A percentile compares a stretch with the other conserved stretches of the same genome.
Evolutionary conservation across 2,888 invertebrate genomes (phyloP).

Genomic region (Catocala fraxini): DNA sequence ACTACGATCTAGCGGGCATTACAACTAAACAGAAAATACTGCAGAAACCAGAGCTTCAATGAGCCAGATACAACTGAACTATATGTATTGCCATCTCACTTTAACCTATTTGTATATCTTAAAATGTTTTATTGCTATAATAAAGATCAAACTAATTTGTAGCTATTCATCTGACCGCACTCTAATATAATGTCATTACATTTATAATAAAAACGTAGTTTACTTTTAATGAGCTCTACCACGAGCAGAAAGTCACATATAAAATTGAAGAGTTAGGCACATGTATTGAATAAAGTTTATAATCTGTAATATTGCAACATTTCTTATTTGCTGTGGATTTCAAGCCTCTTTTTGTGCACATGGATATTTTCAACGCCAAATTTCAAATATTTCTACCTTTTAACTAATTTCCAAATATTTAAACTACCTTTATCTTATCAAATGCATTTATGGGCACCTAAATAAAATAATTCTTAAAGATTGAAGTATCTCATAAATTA

Average conservation of each 20-base stretch:
- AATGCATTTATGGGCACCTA: conserved; percentile 5
- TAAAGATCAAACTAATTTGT: too few relatives aligned
- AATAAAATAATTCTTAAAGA: neutral
- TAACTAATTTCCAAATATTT: neutral
- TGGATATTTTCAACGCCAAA: neutral
- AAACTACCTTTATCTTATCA: neutral
- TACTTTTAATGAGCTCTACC: neutral
- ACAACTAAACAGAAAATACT: too few relatives aligned
- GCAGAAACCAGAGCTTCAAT: too few relatives aligned
- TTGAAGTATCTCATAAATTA: neutral
- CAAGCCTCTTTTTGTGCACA: neutral
- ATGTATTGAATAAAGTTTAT: neutral
- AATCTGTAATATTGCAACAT: neutral
- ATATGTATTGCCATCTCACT: too few relatives aligned
- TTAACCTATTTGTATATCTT: too few relatives aligned
- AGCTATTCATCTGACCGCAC: too few relatives aligned
- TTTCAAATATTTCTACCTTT: neutral
- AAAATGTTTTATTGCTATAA: too few relatives aligned
- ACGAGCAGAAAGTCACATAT: neutral
- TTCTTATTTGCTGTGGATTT: neutral
- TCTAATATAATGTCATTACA: neutral
- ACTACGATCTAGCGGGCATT: neutral
- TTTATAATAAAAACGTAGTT: neutral
- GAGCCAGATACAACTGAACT: too few relatives aligned
- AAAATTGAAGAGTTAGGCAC: neutral